Base-by-base conservation (phyloP, 2,888 invertebrate genomes). In the Hymenopus coronatus region DNA sequence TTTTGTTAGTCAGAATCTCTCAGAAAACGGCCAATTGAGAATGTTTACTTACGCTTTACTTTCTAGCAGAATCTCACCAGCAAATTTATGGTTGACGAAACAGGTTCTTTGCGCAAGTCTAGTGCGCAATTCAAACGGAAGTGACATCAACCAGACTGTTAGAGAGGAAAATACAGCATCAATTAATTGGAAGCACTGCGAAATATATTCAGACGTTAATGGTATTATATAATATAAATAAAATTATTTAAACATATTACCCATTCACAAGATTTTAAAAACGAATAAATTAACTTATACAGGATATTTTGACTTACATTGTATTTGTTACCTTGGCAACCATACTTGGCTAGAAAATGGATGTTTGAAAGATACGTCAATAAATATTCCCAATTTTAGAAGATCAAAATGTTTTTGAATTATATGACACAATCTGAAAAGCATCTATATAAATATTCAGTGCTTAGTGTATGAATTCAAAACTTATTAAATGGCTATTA, bases 81-180 rank as follows among this genome's bases (percentile, higher is more conserved):
- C 91, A 91, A 92, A 91, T 91, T 91, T 91, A 91, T 91, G 91
- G 91, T 91, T 90, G 91, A 91, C 91, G 91, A 92, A 91, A 88
- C 88, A 83, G 89, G 90, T 90, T 89, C 89, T 90, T 85, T 87
- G 91, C 91, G 91, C 91, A 91, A 88, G 90, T 89, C 89, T 90
- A 88, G 83, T 84, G 90, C 90, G 90, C 90, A 91, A 84, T 89
- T 87, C 70, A n/a, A 88, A 84, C 90, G 90, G 91, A 90, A 90
- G 83, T 85, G 28, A 85, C 82, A 87, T 82, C 33, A 28, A 87
- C 28, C 81, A 40, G 30, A 54, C 33, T 40, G 54, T 85, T 85
- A 28, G 33, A 83, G 70, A 88, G 40, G 83, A 83, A 83, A 83
- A 88, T 88, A 28, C 6, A 20, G 54, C 25, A 70, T 20, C 20